A percentile compares a stretch with the other conserved stretches of the same genome.
phyloP scores from a whole-genome alignment of 1,140 invertebrate genomes.

The Bombus terrestris region DNA sequence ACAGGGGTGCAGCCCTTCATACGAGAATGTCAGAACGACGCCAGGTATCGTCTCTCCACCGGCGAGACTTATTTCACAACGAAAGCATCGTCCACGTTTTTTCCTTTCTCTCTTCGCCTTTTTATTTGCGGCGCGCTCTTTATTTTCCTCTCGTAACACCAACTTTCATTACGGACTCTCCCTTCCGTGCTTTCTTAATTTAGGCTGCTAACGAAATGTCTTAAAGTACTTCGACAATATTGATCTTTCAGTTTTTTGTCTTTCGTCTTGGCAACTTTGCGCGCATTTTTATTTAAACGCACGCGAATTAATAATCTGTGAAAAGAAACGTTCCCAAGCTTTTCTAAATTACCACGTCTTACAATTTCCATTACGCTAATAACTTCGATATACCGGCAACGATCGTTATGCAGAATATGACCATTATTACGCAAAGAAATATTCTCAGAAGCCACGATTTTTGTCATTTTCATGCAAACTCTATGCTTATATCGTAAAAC shows the following conservation, averaged over 20 bases:
- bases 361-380: neutral
- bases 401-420: neutral
- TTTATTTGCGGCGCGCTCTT: constrained; percentile 4
- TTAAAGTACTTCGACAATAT: neutral
- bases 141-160: constrained; percentile 9
- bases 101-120: neutral
- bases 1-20: constrained; percentile 43
- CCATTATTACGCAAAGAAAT: neutral
- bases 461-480: constrained; percentile 25
- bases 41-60: constrained; percentile 35
- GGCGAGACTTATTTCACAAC: constrained; percentile 45
- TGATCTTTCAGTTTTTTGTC: neutral
- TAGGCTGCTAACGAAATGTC: neutral
- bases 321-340: neutral
- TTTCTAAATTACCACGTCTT: no score
- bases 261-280: neutral
- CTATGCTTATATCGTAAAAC: neutral
- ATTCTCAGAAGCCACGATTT: neutral
- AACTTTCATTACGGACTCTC: constrained; percentile 10
- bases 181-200: constrained; percentile 13
- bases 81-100: constrained; percentile 32
- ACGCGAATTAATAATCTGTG: constrained; percentile 14
- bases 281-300: neutral
- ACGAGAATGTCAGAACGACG: constrained; percentile 34
- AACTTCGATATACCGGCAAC: no score